These are phyloP conservation scores for Choloepus didactylus DNA, from an alignment of 2,797 vertebrate species.

Conservation along the genomic window DNA sequence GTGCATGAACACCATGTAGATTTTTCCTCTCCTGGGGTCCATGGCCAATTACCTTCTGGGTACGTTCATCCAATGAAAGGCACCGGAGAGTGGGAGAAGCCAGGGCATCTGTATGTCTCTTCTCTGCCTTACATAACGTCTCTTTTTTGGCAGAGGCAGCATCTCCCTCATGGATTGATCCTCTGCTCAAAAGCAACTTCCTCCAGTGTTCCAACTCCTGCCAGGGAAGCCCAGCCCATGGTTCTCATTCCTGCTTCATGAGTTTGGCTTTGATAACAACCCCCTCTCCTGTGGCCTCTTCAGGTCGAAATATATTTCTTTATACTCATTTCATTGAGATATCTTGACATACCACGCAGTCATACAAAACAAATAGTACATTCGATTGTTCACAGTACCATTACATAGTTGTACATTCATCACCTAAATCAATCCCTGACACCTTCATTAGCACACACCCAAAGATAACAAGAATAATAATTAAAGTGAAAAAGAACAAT, in stretches of 20 bases:
- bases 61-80: neutral
- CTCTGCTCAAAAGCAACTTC: neutral
- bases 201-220: neutral
- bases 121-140: neutral
- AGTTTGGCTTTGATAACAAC: neutral
- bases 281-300: neutral
- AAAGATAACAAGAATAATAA: too few relatives aligned
- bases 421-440: too few relatives aligned
- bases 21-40: too few relatives aligned
- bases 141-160: neutral
- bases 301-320: too few relatives aligned
- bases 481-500: too few relatives aligned
- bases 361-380: too few relatives aligned
- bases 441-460: too few relatives aligned
- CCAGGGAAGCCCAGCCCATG: rapidly evolving
- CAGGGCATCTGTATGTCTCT: neutral
- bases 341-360: too few relatives aligned
- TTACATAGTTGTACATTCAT: too few relatives aligned
- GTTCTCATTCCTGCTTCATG: neutral
- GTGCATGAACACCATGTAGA: too few relatives aligned
- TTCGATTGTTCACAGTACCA: too few relatives aligned
- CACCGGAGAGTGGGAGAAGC: neutral
- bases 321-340: too few relatives aligned
- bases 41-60: neutral
- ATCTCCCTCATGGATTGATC: neutral